Evolutionary conservation across 2,888 invertebrate genomes (phyloP).

Genomic region (Epiblema foenella): DNA sequence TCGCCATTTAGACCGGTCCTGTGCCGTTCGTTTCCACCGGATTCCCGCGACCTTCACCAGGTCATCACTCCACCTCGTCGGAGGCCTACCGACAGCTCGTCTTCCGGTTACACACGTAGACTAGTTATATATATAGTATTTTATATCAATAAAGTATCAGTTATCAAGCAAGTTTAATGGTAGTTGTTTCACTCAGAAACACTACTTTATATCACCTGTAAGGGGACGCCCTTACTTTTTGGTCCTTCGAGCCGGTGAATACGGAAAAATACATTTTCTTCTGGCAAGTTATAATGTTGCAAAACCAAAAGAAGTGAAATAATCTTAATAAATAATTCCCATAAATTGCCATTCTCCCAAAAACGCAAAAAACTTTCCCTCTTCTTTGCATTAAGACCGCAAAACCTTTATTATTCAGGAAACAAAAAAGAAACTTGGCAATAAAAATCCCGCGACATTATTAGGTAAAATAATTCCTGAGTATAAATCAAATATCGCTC

Average conservation of each 20-base stretch:
- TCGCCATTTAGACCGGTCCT: too few species aligned
- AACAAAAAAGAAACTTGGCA: slow-evolving; percentile 46
- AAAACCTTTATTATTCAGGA: slow-evolving; percentile 41
- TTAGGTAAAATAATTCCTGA: slow-evolving; percentile 45
- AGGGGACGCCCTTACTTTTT: too few species aligned
- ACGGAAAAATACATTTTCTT: not conserved
- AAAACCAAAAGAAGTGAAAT: slow-evolving; percentile 33
- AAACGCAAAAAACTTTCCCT: slow-evolving; percentile 42
- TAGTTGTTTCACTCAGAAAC: too few species aligned
- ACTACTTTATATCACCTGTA: too few species aligned
- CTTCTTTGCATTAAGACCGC: slow-evolving; percentile 42
- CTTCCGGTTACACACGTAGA: too few species aligned
- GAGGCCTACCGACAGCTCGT: too few species aligned
- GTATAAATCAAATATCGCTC: slow-evolving; percentile 49
- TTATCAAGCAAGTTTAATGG: too few species aligned
- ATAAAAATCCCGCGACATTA: slow-evolving; percentile 41
- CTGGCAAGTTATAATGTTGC: not conserved
- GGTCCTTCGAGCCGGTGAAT: slow-evolving; percentile 6
- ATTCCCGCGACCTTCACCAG: too few species aligned
- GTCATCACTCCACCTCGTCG: too few species aligned
- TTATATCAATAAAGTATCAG: too few species aligned
- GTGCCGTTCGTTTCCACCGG: too few species aligned
- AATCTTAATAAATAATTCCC: slow-evolving; percentile 41
- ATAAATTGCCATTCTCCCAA: slow-evolving; percentile 46
- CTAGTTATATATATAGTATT: too few species aligned